Percentiles rank a stretch among this genome's conserved stretches.
Conservation (phyloP, 1,140 invertebrate species). For the Philaenus spumarius region DNA sequence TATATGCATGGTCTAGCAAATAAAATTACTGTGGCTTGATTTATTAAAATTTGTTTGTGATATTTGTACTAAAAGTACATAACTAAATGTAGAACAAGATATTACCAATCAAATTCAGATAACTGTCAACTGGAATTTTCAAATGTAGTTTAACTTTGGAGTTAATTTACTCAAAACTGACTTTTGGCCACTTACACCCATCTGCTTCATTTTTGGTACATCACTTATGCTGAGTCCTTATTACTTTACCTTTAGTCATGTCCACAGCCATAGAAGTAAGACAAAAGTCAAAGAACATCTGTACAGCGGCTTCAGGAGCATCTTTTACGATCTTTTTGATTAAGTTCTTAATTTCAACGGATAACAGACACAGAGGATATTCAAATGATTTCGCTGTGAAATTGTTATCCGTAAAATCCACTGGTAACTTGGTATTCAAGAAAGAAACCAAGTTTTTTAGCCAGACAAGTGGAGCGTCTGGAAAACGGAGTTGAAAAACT, state of each 20-base stretch:
- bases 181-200: no score
- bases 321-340: constrained; percentile 50
- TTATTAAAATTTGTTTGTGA: no score
- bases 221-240: no score
- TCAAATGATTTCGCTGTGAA: constrained; percentile 44
- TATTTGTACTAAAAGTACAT: no score
- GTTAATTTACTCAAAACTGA: no score
- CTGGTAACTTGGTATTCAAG: constrained; percentile 52
- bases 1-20: no score
- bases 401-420: constrained; percentile 52
- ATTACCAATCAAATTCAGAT: no score
- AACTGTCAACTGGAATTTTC: no score
- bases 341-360: constrained; percentile 43
- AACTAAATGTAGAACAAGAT: no score
- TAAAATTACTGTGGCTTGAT: no score
- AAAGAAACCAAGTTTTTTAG: constrained; percentile 54
- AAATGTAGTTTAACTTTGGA: no score
- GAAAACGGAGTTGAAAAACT: constrained; percentile 48
- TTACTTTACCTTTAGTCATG: constrained; percentile 47
- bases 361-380: constrained; percentile 45
- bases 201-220: no score
- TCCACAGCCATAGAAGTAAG: constrained; percentile 56
- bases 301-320: constrained; percentile 47
- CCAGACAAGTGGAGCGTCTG: constrained; percentile 53
- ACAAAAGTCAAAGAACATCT: constrained; percentile 56